Conservation (phyloP, 2,113 vertebrate species). For the Lepidiolamprologus cunningtoni region DNA sequence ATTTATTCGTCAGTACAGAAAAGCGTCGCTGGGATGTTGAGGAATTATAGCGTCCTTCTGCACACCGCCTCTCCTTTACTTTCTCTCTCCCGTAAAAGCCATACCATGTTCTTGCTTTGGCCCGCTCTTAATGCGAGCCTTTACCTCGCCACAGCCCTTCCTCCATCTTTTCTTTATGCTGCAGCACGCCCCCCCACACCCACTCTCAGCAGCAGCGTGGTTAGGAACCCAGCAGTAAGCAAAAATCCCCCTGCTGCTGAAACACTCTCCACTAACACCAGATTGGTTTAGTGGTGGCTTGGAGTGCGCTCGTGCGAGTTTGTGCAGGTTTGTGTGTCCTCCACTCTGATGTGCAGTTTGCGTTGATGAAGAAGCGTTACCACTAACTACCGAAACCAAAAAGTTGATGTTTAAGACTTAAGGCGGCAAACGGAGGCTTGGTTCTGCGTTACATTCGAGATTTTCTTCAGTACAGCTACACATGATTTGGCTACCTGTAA, state of each 20-base stretch:
- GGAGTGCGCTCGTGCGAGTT: not conserved
- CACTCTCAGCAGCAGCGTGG: not conserved
- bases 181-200: not conserved
- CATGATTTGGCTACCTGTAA: not conserved
- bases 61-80: not conserved
- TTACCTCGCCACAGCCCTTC: not conserved
- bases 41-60: not conserved
- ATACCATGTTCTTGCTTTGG: conserved; percentile 34
- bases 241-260: conserved; percentile 30
- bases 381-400: not conserved
- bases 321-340: not conserved
- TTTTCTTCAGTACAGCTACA: not conserved
- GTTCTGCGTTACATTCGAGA: not conserved
- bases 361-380: not conserved
- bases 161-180: not conserved
- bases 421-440: not conserved
- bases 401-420: not conserved
- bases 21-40: not conserved
- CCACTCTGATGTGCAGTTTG: not conserved
- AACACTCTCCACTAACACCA: conserved; percentile 27
- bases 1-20: not conserved
- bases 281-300: not conserved
- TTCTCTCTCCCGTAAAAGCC: conserved; percentile 40
- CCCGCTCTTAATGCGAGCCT: conserved; percentile 44
- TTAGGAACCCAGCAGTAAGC: conserved; percentile 42